Evolutionary conservation across 2,888 invertebrate genomes (phyloP).

Genomic region (Aleiodes alternator): DNA sequence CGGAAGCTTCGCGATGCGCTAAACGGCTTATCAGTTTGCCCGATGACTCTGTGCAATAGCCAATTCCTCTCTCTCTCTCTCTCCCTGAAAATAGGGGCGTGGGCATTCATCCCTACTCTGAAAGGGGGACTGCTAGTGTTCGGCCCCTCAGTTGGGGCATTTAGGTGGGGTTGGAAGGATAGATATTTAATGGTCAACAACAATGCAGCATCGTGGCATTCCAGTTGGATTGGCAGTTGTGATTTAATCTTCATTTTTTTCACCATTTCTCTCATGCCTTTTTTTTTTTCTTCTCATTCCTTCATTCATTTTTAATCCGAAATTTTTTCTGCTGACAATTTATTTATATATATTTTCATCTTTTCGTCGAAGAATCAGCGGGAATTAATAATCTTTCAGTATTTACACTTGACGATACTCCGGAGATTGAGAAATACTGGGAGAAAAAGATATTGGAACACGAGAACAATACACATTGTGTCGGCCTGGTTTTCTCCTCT

Average conservation of each 20-base stretch:
- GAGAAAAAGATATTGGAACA: slow-evolving; percentile 40
- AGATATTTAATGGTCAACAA: slow-evolving; percentile 20
- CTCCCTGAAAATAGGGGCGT: background rate
- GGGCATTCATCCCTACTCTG: slow-evolving; percentile 36
- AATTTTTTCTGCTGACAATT: slow-evolving; percentile 29
- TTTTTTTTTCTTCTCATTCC: background rate
- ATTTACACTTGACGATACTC: slow-evolving; percentile 24
- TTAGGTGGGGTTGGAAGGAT: background rate
- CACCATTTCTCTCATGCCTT: background rate
- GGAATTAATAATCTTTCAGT: slow-evolving; percentile 29
- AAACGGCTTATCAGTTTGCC: slow-evolving; percentile 49
- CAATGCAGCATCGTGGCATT: slow-evolving; percentile 21
- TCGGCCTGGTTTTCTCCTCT: slow-evolving; percentile 42
- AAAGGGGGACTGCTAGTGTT: too few species aligned
- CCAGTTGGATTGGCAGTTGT: slow-evolving; percentile 22
- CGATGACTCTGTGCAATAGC: slow-evolving; percentile 40
- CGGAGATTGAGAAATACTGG: slow-evolving; percentile 21
- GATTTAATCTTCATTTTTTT: background rate
- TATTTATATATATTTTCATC: background rate
- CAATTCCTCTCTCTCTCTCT: background rate
- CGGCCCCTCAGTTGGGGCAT: too few species aligned
- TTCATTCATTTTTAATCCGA: background rate
- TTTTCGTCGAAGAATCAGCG: background rate
- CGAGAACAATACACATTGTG: slow-evolving; percentile 41
- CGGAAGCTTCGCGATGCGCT: slow-evolving; percentile 42